These are phyloP conservation scores for Drosophila kurseongensis DNA, from an alignment of 1,140 invertebrate species.

Conservation along the genomic window DNA sequence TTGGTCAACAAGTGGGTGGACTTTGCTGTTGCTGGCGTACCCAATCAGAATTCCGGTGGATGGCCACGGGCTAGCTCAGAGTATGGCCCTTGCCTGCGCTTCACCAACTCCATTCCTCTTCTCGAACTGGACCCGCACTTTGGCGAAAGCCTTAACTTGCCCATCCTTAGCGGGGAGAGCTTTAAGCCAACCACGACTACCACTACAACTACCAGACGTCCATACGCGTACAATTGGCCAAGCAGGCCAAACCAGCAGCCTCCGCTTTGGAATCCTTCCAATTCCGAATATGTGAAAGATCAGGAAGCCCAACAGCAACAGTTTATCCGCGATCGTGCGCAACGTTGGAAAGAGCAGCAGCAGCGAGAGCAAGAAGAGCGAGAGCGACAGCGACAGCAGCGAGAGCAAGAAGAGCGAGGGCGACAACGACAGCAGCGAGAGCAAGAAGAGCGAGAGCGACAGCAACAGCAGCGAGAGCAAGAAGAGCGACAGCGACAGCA, in stretches of 20 bases:
- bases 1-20: conserved; percentile 74
- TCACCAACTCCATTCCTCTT: conserved; percentile 64
- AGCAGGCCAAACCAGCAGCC: conserved; percentile 2
- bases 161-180: conserved; percentile 53
- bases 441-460: conserved; percentile 6
- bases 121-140: conserved; percentile 77
- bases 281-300: conserved; percentile 11
- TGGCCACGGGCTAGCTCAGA: conserved; percentile 70
- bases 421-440: conserved; percentile 14
- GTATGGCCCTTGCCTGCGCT: conserved; percentile 72
- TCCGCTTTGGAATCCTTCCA: conserved; percentile 1
- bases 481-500: conserved; percentile 1
- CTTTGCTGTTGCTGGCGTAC: conserved; percentile 62
- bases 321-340: conserved; percentile 17
- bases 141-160: conserved; percentile 68
- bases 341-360: conserved; percentile 18
- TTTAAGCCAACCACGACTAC: conserved; percentile 26
- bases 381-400: not conserved
- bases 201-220: not conserved
- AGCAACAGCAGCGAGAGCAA: conserved; percentile 10
- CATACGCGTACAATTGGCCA: conserved; percentile 34
- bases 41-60: conserved; percentile 48
- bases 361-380: conserved; percentile 11
- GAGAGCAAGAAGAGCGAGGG: not conserved
- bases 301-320: conserved; percentile 20